Evolutionary conservation across 2,888 invertebrate species (phyloP).

Genomic region (Parnassius apollo): DNA sequence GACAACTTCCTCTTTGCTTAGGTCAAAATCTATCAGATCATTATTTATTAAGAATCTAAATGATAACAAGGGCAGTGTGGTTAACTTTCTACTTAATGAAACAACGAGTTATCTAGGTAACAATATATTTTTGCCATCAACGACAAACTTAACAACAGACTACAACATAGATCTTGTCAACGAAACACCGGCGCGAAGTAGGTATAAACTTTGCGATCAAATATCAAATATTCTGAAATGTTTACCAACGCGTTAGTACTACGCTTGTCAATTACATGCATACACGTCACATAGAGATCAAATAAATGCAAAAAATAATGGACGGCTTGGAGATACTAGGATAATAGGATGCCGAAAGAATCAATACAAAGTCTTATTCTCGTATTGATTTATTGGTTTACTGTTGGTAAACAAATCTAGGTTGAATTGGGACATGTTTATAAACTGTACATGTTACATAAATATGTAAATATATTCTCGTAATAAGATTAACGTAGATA

Average conservation of each 20-base stretch:
- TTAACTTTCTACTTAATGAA: slow-evolving; percentile 49
- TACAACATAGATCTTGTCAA: slow-evolving; percentile 77
- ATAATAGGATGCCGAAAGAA: slow-evolving; percentile 33
- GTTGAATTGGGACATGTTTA: slow-evolving; percentile 33
- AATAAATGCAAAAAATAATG: slow-evolving; percentile 62
- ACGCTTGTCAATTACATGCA: slow-evolving; percentile 36
- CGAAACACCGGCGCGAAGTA: slow-evolving; percentile 62
- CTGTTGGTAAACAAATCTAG: slow-evolving; percentile 51
- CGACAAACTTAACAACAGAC: slow-evolving; percentile 81
- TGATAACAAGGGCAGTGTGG: background rate
- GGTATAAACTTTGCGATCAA: slow-evolving; percentile 32
- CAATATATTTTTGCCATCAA: slow-evolving; percentile 81
- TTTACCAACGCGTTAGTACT: slow-evolving; percentile 53
- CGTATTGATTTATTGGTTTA: slow-evolving; percentile 31
- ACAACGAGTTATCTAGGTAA: slow-evolving; percentile 71
- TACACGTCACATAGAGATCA: slow-evolving; percentile 38
- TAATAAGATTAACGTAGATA: slow-evolving; percentile 52
- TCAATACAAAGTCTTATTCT: slow-evolving; percentile 21
- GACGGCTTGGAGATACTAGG: slow-evolving; percentile 64
- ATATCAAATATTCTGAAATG: slow-evolving; percentile 42
- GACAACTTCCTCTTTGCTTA: no score
- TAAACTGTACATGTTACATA: slow-evolving; percentile 26
- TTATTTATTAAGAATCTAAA: background rate
- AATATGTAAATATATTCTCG: slow-evolving; percentile 35
- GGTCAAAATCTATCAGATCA: no score